Percentiles rank a stretch among this genome's conserved stretches.
These are phyloP conservation scores for Philereme transversata DNA, from an alignment of 2,888 invertebrate species.

Conservation along the genomic window DNA sequence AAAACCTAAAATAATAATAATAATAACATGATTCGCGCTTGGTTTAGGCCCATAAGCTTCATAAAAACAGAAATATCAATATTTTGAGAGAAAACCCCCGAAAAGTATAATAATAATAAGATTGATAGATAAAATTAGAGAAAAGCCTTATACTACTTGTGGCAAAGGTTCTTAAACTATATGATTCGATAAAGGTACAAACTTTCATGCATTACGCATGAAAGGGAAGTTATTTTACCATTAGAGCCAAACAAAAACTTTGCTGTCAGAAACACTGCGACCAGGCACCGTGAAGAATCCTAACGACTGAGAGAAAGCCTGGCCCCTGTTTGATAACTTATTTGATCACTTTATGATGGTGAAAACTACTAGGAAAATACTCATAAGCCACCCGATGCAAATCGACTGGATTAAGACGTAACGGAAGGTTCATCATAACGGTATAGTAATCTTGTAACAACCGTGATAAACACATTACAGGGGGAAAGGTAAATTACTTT, in stretches of 20 bases:
- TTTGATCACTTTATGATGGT: conserved; percentile 83
- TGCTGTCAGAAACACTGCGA: conserved; percentile 63
- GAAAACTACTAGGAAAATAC: conserved; percentile 70
- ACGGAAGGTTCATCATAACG: conserved; percentile 67
- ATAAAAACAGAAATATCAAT: too few relatives aligned
- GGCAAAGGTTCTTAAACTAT: too few relatives aligned
- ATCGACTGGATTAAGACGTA: conserved; percentile 66
- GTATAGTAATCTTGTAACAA: conserved; percentile 63
- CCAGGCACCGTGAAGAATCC: conserved; percentile 68
- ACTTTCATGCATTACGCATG: conserved; percentile 35
- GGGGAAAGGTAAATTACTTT: conserved; percentile 63
- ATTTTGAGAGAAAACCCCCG: too few relatives aligned
- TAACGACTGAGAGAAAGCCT: conserved; percentile 75
- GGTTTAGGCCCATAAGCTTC: too few relatives aligned
- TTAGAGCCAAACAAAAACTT: conserved; percentile 68
- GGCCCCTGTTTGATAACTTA: conserved; percentile 70
- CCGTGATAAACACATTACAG: conserved; percentile 47
- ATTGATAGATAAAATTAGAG: too few relatives aligned
- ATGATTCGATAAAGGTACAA: conserved; percentile 15
- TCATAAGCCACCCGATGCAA: conserved; percentile 75
- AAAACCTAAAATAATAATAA: too few relatives aligned
- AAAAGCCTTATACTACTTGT: too few relatives aligned
- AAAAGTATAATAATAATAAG: too few relatives aligned
- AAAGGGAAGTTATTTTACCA: conserved; percentile 62
- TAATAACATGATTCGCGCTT: too few relatives aligned